Percentiles rank a stretch among this genome's conserved stretches.
Evolutionary conservation across 2,113 vertebrate genomes (phyloP).

Genomic region (Archilochus colubris): DNA sequence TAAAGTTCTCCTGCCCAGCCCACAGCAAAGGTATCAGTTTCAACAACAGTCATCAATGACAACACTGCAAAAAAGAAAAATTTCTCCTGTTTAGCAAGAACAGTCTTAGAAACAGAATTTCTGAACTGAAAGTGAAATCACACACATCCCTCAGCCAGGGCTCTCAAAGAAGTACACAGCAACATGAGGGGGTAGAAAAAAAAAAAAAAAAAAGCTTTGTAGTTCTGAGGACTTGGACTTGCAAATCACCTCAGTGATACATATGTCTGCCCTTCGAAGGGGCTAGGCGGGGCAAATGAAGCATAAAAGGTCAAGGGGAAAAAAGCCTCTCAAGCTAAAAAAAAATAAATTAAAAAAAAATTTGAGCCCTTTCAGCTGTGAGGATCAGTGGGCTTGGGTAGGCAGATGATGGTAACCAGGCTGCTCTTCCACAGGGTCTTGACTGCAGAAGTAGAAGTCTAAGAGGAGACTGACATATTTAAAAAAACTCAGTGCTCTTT

Average conservation of each 20-base stretch:
- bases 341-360: neutral
- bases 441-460: neutral
- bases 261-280: neutral
- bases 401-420: neutral
- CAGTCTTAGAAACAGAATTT: neutral
- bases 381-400: neutral
- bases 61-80: neutral
- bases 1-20: neutral
- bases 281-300: neutral
- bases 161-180: rapidly evolving
- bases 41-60: neutral
- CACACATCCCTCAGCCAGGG: neutral
- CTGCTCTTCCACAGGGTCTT: neutral
- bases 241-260: neutral
- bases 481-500: neutral
- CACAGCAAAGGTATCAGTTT: neutral
- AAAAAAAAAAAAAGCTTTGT: neutral
- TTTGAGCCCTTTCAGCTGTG: rapidly evolving
- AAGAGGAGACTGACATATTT: neutral
- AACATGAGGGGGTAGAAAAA: no score
- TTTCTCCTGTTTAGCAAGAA: neutral
- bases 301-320: neutral
- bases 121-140: neutral
- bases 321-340: neutral
- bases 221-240: neutral